Percentiles rank a stretch among this genome's conserved stretches.
Evolutionary conservation across 2,797 vertebrate species (phyloP).

Genomic region (Eremophila alpestris): DNA sequence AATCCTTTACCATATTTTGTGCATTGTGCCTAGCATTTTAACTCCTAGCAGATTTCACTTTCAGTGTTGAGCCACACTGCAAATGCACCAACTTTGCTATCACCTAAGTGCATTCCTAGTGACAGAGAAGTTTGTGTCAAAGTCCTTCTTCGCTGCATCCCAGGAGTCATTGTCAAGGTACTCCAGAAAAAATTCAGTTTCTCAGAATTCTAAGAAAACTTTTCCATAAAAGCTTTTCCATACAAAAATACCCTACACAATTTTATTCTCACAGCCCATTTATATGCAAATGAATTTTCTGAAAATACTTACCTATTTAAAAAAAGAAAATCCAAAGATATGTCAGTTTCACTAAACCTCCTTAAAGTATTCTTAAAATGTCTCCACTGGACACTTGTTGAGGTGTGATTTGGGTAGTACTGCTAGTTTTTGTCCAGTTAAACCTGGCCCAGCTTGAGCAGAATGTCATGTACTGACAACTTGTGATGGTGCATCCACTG

Average conservation of each 20-base stretch:
- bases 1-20: neutral
- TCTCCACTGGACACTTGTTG: neutral
- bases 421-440: neutral
- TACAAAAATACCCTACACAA: neutral
- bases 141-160: neutral
- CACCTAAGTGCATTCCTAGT: neutral
- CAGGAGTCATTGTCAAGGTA: neutral
- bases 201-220: neutral
- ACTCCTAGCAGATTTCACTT: neutral
- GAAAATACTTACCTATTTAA: neutral
- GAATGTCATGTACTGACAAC: neutral
- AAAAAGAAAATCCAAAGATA: neutral
- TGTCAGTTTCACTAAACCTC: neutral
- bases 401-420: neutral
- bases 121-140: neutral
- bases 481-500: neutral
- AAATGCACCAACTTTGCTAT: neutral
- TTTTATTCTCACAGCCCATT: neutral
- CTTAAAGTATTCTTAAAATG: neutral
- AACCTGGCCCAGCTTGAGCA: neutral
- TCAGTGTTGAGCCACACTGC: neutral
- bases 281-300: neutral
- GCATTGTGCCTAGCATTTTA: neutral
- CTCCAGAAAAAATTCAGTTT: neutral
- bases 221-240: neutral